Evolutionary conservation across 2,113 vertebrate genomes (phyloP).

Genomic region (Petaurus breviceps): DNA sequence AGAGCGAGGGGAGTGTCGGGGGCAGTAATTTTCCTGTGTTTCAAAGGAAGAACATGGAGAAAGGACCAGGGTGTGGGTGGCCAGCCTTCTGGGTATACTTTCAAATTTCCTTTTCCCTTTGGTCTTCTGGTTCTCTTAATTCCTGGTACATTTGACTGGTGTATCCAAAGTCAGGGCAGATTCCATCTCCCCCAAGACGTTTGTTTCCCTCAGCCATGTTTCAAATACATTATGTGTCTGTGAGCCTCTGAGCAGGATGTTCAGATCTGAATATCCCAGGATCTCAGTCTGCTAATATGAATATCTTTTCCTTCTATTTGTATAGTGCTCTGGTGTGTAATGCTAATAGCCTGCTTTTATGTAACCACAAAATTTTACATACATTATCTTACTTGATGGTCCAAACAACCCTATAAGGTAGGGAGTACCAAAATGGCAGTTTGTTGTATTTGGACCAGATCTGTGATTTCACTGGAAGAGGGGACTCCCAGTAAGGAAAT

Average conservation of each 20-base stretch:
- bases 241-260: background rate
- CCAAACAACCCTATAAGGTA: background rate
- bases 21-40: background rate
- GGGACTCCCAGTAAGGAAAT: background rate
- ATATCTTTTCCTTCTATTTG: conserved; percentile 3
- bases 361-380: background rate
- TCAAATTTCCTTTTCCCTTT: background rate
- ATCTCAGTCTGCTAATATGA: background rate
- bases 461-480: background rate
- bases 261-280: background rate
- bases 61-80: fast-evolving
- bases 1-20: background rate
- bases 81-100: background rate
- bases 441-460: background rate
- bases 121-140: background rate
- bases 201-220: background rate
- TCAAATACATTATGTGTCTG: background rate
- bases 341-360: background rate
- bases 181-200: background rate
- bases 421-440: background rate
- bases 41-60: background rate
- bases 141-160: background rate
- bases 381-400: background rate
- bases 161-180: background rate
- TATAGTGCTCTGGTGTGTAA: background rate